Conservation (phyloP, 2,797 vertebrate species). For the Poeciliopsis turneri region DNA sequence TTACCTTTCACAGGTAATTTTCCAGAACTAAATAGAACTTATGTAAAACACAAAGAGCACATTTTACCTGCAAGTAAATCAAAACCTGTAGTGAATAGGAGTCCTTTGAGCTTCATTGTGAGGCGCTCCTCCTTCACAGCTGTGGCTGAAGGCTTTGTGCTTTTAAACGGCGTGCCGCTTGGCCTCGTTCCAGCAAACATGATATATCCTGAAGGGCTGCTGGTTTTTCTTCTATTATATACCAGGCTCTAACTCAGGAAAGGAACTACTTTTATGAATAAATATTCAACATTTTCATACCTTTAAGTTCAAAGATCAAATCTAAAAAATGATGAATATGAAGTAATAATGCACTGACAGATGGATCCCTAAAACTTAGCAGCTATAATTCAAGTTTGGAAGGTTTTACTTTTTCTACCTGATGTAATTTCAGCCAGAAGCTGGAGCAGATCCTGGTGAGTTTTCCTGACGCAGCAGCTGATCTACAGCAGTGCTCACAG, state of each 20-base stretch:
- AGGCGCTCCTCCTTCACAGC: not conserved
- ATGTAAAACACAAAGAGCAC: slow-evolving; percentile 16
- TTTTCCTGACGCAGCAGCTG: not conserved
- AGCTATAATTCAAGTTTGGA: not conserved
- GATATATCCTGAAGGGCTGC: too few species aligned
- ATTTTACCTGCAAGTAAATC: slow-evolving; percentile 2
- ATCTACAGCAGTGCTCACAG: not conserved
- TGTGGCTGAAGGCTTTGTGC: not conserved
- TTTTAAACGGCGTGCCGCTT: slow-evolving; percentile 12
- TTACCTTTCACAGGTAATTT: not conserved
- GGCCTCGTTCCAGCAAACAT: slow-evolving; percentile 4
- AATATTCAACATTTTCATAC: not conserved
- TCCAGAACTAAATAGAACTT: slow-evolving; percentile 6
- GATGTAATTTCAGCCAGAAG: not conserved
- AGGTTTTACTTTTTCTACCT: not conserved
- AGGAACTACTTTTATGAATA: not conserved
- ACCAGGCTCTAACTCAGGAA: not conserved
- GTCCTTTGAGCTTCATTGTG: slow-evolving; percentile 17
- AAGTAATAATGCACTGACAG: not conserved
- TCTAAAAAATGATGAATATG: not conserved
- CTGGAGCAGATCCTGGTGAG: not conserved
- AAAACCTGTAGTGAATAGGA: slow-evolving; percentile 6
- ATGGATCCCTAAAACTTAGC: not conserved
- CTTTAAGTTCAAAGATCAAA: not conserved
- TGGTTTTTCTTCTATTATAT: not conserved